phyloP scores from a whole-genome alignment of 1,140 invertebrate genomes.

The Camponotus floridanus region DNA sequence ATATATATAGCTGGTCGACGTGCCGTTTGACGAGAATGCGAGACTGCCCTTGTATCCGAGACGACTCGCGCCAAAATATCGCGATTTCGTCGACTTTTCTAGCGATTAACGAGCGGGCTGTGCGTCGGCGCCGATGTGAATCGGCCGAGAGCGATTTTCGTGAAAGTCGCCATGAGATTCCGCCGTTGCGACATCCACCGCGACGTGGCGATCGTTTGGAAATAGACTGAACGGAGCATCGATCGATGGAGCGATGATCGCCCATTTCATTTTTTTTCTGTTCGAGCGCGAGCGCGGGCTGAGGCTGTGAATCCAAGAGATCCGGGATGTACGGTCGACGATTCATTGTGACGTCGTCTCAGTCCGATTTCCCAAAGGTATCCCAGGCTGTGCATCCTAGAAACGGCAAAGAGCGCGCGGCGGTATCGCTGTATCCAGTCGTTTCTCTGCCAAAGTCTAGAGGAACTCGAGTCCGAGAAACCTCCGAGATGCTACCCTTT shows the following conservation, averaged over 20 bases:
- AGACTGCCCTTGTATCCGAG: slow-evolving; percentile 36
- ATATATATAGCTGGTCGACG: slow-evolving; percentile 31
- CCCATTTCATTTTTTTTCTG: background rate
- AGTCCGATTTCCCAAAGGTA: slow-evolving; percentile 71
- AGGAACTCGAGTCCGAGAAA: background rate
- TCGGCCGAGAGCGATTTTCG: slow-evolving; percentile 56
- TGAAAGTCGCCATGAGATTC: slow-evolving; percentile 66
- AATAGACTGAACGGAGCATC: slow-evolving; percentile 10
- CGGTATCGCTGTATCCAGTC: background rate
- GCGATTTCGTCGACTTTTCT: slow-evolving; percentile 10
- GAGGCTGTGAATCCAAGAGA: slow-evolving; percentile 71
- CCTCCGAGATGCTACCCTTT: background rate
- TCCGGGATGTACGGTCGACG: slow-evolving; percentile 62
- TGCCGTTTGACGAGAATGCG: slow-evolving; percentile 56
- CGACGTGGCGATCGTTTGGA: background rate
- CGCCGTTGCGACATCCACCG: slow-evolving; percentile 59
- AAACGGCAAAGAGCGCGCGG: slow-evolving; percentile 20
- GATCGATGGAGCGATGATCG: background rate
- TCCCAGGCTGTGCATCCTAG: slow-evolving; percentile 59
- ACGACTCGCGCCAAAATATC: slow-evolving; percentile 7
- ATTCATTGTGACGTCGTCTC: slow-evolving; percentile 69
- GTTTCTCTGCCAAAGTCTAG: background rate
- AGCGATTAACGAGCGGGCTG: background rate
- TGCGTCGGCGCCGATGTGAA: background rate
- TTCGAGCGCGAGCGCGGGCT: slow-evolving; percentile 53